Evolutionary conservation across 2,888 invertebrate species (phyloP), one percentile per base, ranked within the genome.

Genomic region (Pogonocherus hispidulus): DNA sequence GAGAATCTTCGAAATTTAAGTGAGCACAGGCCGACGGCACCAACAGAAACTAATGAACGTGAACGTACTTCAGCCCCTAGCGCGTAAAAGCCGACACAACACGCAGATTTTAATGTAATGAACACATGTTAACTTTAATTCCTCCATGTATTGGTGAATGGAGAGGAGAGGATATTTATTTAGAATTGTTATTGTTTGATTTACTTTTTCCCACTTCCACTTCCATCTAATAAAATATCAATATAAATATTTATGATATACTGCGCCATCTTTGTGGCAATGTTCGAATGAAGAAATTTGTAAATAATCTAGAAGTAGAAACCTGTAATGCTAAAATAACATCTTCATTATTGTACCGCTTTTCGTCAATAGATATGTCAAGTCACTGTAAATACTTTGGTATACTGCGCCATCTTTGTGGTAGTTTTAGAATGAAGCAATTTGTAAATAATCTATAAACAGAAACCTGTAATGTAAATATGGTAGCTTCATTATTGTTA

Each of bases 41-140:
- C 9, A 11, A 32, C 32, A 32, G 9, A 32, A 11, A 32, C 32
- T 32, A 32, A 32, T 11, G 32, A 32, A 32, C 32, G 32, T 1
- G n/a, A n/a, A n/a, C n/a, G n/a, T n/a, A n/a, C n/a, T n/a, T n/a
- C n/a, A n/a, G n/a, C 32, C 2, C 32, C 32, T 11, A 32, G 20
- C 2, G 4, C 55, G 37, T 55, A 20, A 23, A 22, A 41, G n/a
- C n/a, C 19, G 41, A 55, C 20, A 55, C 55, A 41, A 20, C 14
- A 20, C 41, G 37, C 37, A 20, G 37, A 55, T 22, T 55, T 41
- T 16, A 19, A 55, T 55, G 35, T 35, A 55, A 37, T 22, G 37
- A 37, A 55, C 55, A 55, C 55, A 55, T 55, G 55, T 55, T 55
- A 41, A n/a, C 37, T 22, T n/a, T 55, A 20, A 35, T 55, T 55